phyloP scores from a whole-genome alignment of 2,888 invertebrate genomes.

The Heliconius ethilla region DNA sequence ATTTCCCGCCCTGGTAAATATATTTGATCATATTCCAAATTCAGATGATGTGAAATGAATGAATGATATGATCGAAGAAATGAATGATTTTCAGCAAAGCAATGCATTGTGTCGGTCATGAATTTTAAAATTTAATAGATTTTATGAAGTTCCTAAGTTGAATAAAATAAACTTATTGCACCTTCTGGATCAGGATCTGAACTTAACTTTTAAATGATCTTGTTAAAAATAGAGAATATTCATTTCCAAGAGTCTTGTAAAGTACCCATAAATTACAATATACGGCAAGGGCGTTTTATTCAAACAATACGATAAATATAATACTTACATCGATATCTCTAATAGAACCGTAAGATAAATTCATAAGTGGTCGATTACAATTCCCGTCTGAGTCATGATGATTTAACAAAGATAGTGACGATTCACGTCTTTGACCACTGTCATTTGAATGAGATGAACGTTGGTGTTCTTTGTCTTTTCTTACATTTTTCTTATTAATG shows the following conservation, averaged over 20 bases:
- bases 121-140: too few species aligned
- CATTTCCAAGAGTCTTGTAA: too few species aligned
- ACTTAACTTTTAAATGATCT: too few species aligned
- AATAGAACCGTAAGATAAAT: neutral
- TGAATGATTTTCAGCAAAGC: too few species aligned
- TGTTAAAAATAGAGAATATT: too few species aligned
- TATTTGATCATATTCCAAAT: too few species aligned
- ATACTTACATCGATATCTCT: neutral
- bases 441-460: neutral
- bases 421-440: neutral
- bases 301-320: neutral
- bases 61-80: too few species aligned
- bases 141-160: too few species aligned
- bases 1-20: too few species aligned
- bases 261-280: neutral
- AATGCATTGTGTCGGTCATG: too few species aligned
- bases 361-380: neutral
- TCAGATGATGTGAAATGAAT: too few species aligned
- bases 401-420: neutral
- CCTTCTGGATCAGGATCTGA: too few species aligned
- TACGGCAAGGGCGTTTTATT: neutral
- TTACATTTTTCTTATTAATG: slow-evolving; percentile 29
- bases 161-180: neutral
- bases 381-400: neutral
- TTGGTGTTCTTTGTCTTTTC: slow-evolving; percentile 6